Conservation (phyloP, 1,140 invertebrate genomes). For the Chironomus striatipennis region DNA sequence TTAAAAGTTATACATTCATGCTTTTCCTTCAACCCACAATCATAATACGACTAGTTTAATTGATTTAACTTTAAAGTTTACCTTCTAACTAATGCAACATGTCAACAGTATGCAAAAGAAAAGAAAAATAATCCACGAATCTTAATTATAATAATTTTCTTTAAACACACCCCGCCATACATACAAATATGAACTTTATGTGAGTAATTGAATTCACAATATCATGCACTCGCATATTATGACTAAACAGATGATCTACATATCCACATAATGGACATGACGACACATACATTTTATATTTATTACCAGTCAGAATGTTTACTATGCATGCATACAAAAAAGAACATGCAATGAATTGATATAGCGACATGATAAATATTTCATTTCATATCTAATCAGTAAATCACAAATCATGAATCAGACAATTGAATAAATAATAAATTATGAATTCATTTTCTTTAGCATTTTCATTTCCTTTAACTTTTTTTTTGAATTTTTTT, state of each 20-base stretch:
- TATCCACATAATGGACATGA: constrained; percentile 1
- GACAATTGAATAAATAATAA: constrained; percentile 24
- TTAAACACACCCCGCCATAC: too few species aligned
- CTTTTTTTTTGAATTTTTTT: neutral
- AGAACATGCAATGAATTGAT: neutral
- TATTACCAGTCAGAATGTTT: constrained; percentile 2
- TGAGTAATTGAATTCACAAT: too few species aligned
- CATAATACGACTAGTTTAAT: too few species aligned
- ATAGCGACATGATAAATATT: constrained; percentile 22
- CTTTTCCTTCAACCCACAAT: too few species aligned
- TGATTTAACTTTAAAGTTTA: too few species aligned
- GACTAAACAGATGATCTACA: neutral
- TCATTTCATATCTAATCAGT: constrained; percentile 16
- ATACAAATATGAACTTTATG: too few species aligned
- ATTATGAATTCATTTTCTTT: constrained; percentile 9
- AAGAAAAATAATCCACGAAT: too few species aligned
- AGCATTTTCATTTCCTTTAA: neutral
- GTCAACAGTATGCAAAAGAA: too few species aligned
- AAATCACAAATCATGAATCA: constrained; percentile 20
- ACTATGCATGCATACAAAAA: neutral
- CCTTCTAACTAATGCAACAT: too few species aligned
- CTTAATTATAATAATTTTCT: too few species aligned
- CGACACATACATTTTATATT: constrained; percentile 9
- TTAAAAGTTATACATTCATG: too few species aligned
- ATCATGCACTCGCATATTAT: too few species aligned